These are phyloP conservation scores for Siderastrea radians DNA, from an alignment of 92 coral and sea anemone genomes.

Conservation along the genomic window DNA sequence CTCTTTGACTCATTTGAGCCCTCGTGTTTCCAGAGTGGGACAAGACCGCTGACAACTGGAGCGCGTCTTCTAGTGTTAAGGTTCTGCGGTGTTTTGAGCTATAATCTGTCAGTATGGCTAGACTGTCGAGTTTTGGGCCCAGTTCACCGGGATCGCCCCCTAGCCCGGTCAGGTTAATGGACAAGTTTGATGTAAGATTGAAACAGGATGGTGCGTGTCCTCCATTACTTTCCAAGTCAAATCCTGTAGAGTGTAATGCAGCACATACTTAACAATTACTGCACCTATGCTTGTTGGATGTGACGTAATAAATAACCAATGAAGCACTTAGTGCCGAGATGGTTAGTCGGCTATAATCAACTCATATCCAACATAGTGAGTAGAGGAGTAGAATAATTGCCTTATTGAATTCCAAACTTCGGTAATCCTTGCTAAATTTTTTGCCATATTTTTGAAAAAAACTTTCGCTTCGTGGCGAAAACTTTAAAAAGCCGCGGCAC, in stretches of 20 bases:
- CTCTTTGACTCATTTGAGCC: slow-evolving; percentile 56
- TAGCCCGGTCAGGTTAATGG: slow-evolving; percentile 74
- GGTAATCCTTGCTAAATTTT: too few species aligned
- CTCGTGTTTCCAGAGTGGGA: slow-evolving; percentile 4
- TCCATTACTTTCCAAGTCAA: not conserved
- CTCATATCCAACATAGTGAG: too few species aligned
- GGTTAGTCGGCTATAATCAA: too few species aligned
- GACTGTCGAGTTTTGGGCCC: slow-evolving; percentile 71
- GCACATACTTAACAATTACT: not conserved
- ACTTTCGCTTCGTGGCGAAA: too few species aligned
- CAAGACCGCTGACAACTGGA: slow-evolving; percentile 72
- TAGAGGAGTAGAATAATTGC: too few species aligned
- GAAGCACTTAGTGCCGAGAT: too few species aligned
- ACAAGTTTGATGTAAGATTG: slow-evolving; percentile 55
- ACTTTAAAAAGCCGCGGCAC: too few species aligned
- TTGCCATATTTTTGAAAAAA: too few species aligned
- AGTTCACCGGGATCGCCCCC: slow-evolving; percentile 81
- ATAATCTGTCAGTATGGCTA: slow-evolving; percentile 78
- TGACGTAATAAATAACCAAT: too few species aligned
- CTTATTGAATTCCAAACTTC: too few species aligned
- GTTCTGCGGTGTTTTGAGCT: slow-evolving; percentile 71
- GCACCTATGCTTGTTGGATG: not conserved
- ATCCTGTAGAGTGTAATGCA: slow-evolving; percentile 11
- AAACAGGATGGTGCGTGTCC: slow-evolving; percentile 1
- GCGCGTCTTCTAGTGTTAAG: slow-evolving; percentile 63